Conservation (phyloP, 2,888 invertebrate genomes). For the Microctonus hyperodae region DNA sequence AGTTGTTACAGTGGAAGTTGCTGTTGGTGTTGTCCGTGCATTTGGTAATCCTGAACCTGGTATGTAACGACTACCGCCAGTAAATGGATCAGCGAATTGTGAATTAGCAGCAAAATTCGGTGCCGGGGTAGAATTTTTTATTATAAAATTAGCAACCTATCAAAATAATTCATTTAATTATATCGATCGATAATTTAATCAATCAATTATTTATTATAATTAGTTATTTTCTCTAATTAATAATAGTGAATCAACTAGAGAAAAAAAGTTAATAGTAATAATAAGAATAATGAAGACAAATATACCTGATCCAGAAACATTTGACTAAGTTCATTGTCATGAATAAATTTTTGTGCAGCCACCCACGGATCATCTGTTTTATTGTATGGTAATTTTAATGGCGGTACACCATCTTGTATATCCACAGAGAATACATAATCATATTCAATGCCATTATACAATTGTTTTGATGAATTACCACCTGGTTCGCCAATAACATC, state of each 20-base stretch:
- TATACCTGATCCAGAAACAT: conserved; percentile 80
- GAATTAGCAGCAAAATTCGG: conserved; percentile 46
- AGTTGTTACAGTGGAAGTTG: neutral
- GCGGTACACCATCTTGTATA: conserved; percentile 87
- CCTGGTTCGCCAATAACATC: conserved; percentile 83
- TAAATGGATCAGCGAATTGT: conserved; percentile 71
- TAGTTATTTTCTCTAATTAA: too few relatives aligned
- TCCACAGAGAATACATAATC: conserved; percentile 97
- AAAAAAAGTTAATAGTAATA: neutral
- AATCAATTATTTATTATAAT: too few relatives aligned
- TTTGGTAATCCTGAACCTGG: conserved; percentile 63
- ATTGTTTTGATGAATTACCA: conserved; percentile 76
- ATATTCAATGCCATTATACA: conserved; percentile 89
- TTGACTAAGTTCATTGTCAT: conserved; percentile 83
- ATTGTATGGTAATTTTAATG: conserved; percentile 92
- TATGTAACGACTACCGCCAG: conserved; percentile 74
- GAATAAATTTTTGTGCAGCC: conserved; percentile 89
- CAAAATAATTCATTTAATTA: conserved; percentile 27
- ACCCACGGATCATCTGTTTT: conserved; percentile 90
- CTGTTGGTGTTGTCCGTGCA: conserved; percentile 29
- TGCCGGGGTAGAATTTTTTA: conserved; percentile 73
- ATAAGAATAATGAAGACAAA: conserved; percentile 1
- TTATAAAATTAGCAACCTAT: conserved; percentile 89
- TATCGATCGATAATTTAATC: too few relatives aligned
- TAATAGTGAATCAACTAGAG: too few relatives aligned